Percentiles rank a stretch among this genome's conserved stretches.
Evolutionary conservation across 1,140 invertebrate species (phyloP).

Genomic region (Caenorhabditis inopinata): DNA sequence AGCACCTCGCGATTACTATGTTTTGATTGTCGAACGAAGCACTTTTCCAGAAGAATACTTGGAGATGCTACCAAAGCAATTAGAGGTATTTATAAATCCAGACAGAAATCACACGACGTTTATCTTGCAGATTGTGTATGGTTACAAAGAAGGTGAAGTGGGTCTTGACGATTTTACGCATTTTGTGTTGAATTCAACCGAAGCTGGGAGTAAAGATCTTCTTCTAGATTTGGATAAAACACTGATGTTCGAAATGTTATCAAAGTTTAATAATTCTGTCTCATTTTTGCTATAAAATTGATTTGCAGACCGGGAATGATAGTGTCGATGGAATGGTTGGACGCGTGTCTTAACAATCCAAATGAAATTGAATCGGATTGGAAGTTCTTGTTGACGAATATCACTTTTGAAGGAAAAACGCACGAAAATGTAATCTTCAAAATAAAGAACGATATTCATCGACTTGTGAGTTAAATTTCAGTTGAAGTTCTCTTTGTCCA

Average conservation of each 20-base stretch:
- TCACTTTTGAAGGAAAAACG: not conserved
- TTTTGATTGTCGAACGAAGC: not conserved
- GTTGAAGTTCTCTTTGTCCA: too few relatives aligned
- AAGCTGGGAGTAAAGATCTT: too few relatives aligned
- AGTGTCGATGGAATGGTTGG: not conserved
- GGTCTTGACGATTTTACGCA: not conserved
- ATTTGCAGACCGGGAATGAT: not conserved
- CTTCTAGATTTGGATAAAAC: not conserved
- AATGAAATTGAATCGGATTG: not conserved
- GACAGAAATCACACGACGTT: too few relatives aligned
- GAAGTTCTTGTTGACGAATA: not conserved
- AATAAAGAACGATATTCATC: slow-evolving; percentile 6
- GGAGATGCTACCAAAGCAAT: not conserved
- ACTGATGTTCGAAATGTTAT: not conserved
- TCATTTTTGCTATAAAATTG: not conserved
- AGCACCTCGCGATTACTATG: not conserved
- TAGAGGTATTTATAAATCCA: too few relatives aligned
- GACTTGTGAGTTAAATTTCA: not conserved
- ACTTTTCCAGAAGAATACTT: not conserved
- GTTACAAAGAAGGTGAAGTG: not conserved
- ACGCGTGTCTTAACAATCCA: not conserved
- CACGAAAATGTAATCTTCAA: not conserved
- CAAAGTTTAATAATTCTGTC: not conserved
- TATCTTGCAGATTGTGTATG: too few relatives aligned
- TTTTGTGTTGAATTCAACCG: too few relatives aligned